Evolutionary conservation across 2,113 vertebrate species (phyloP), one percentile per base, ranked within the genome.

Genomic region (Ctenomys sociabilis): DNA sequence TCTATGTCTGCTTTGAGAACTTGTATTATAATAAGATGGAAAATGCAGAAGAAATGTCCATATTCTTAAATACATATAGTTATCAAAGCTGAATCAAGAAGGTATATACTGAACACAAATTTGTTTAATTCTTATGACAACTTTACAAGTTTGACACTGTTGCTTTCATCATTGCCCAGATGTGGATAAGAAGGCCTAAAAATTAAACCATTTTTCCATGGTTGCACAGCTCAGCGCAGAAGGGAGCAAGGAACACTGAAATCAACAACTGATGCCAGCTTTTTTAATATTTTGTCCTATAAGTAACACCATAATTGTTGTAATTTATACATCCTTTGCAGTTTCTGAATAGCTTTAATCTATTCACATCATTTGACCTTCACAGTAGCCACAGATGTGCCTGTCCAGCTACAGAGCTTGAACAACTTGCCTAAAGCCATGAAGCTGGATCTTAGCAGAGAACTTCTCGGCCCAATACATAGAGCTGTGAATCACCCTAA

Each of bases 401-500:
- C 70, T 32, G 85, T 28, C 19, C 32, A 64, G 37, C 22, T 35
- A 73, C 37, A 90, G 77, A 57, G 35, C 37, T 73, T 94, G 54
- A 78, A 78, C 26, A 77, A 72, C 30, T n/a, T 86, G 59, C 24
- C 14, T 45, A 73, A 70, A 88, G 35, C 40, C 70, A 66, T 30
- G 26, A 88, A 88, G n/a, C 5, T 75, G 49, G 49, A 82, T 16
- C 49, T 59, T 3, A 35, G 75, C 26, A 95, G 22, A 68, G 13
- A 26, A 90, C 59, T 32, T 93, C 17, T 63, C 52, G 59, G 13
- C 30, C 59, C 28, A 28, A 22, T 57, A 37, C 64, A 91, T 54
- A 68, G 66, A 90, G 61, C 90, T 97, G n/a, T 80, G 87, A 98
- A 92, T 90, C 35, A 63, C 63, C 63, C 11, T 66, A 22, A 94